phyloP scores from a whole-genome alignment of 2,888 invertebrate species.

The Myopa tessellatipennis region DNA sequence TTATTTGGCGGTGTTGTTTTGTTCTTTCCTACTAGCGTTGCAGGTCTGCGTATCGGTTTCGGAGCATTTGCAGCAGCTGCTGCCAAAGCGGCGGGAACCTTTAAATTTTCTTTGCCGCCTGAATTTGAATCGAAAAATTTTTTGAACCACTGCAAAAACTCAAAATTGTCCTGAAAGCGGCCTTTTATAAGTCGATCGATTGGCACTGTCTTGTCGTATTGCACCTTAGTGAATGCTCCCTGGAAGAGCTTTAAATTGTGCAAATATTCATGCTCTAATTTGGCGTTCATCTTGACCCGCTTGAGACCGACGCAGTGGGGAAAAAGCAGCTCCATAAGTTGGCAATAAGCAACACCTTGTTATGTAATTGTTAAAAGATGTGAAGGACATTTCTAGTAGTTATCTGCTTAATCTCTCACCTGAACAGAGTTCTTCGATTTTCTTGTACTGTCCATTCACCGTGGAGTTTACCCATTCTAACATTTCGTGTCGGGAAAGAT shows the following conservation, averaged over 20 bases:
- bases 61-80: conserved; percentile 44
- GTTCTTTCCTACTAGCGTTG: neutral
- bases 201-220: conserved; percentile 83
- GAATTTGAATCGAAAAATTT: conserved; percentile 99
- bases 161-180: conserved; percentile 99
- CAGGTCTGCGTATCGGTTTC: conserved; percentile 44
- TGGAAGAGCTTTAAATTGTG: conserved; percentile 98
- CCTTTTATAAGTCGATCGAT: conserved; percentile 85
- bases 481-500: conserved; percentile 97
- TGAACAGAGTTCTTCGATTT: conserved; percentile 97
- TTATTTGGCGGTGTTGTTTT: conserved; percentile 19
- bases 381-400: neutral
- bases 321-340: conserved; percentile 99
- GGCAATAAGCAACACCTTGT: conserved; percentile 95
- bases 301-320: conserved; percentile 87
- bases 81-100: conserved; percentile 42
- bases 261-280: conserved; percentile 97
- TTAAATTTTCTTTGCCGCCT: conserved; percentile 77
- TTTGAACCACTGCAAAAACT: conserved; percentile 99
- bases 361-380: neutral
- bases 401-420: conserved; percentile 55
- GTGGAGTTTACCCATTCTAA: conserved; percentile 98
- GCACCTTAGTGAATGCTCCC: conserved; percentile 93
- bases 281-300: conserved; percentile 94
- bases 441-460: conserved; percentile 87